Percentiles rank a stretch among this genome's conserved stretches.
phyloP scores from a whole-genome alignment of 2,888 invertebrate genomes.

The Phortica okadai region DNA sequence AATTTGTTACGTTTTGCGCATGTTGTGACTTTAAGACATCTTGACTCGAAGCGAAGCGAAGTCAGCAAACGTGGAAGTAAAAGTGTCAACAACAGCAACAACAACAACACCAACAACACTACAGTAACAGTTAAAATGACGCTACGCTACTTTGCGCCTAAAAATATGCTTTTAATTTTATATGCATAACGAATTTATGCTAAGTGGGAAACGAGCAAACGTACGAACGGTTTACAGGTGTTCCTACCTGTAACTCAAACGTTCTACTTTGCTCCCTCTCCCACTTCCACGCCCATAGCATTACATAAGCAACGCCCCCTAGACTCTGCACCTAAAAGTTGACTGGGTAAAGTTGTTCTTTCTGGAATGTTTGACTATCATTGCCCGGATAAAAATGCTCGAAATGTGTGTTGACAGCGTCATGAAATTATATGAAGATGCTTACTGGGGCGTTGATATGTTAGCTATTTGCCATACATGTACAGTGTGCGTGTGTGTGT shows the following conservation, averaged over 20 bases:
- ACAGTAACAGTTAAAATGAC: conserved; percentile 6
- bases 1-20: conserved; percentile 40
- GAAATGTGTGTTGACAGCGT: conserved; percentile 53
- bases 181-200: conserved; percentile 70
- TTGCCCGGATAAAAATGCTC: conserved; percentile 5
- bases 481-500: conserved; percentile 36
- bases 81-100: background rate
- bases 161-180: conserved; percentile 72
- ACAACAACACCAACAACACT: background rate
- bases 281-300: background rate
- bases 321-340: background rate
- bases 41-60: background rate
- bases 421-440: conserved; percentile 68
- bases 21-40: background rate
- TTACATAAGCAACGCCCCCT: background rate
- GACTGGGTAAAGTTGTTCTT: background rate
- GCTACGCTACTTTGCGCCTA: conserved; percentile 44
- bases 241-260: conserved; percentile 14
- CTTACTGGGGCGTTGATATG: conserved; percentile 67
- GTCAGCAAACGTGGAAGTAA: background rate
- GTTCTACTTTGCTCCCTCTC: background rate
- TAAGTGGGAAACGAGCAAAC: conserved; percentile 52
- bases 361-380: background rate
- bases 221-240: conserved; percentile 55
- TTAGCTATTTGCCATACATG: conserved; percentile 39